phyloP scores from a whole-genome alignment of 2,888 invertebrate genomes.

The Andrena dorsata region DNA sequence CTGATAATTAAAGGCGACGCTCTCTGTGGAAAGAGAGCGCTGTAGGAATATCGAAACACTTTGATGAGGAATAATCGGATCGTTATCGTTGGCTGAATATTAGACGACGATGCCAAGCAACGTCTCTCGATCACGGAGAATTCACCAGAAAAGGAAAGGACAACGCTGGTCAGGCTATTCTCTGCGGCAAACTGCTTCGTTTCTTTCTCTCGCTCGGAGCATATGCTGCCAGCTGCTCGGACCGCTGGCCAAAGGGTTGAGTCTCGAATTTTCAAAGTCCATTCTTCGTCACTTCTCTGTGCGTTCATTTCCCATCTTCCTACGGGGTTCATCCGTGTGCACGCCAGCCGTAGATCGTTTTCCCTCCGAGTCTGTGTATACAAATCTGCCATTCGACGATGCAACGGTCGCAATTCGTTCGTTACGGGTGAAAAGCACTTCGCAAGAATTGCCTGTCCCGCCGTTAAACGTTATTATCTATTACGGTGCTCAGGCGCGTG shows the following conservation, averaged over 20 bases:
- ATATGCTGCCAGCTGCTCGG: conserved; percentile 79
- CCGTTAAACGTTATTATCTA: conserved; percentile 11
- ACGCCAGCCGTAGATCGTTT: conserved; percentile 60
- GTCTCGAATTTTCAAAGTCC: conserved; percentile 73
- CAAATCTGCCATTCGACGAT: neutral
- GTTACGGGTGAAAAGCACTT: neutral
- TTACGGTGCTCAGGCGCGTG: conserved; percentile 62
- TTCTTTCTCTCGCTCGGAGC: conserved; percentile 63
- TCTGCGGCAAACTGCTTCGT: conserved; percentile 32
- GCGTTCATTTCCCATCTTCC: conserved; percentile 2
- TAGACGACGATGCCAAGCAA: conserved; percentile 27
- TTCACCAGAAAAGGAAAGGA: conserved; percentile 49
- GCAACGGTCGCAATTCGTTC: conserved; percentile 7
- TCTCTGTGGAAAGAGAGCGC: neutral
- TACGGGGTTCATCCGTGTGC: conserved; percentile 5
- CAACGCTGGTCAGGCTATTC: conserved; percentile 37
- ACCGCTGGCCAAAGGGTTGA: conserved; percentile 73
- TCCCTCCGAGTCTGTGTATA: neutral
- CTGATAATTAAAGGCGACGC: neutral
- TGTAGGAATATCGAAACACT: neutral
- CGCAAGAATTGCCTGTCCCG: neutral
- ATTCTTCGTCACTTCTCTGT: conserved; percentile 61
- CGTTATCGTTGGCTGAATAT: conserved; percentile 38
- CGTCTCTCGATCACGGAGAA: conserved; percentile 20
- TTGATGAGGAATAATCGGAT: conserved; percentile 3